These are phyloP conservation scores for Sympetrum striolatum DNA, from an alignment of 2,888 invertebrate species.

Conservation along the genomic window DNA sequence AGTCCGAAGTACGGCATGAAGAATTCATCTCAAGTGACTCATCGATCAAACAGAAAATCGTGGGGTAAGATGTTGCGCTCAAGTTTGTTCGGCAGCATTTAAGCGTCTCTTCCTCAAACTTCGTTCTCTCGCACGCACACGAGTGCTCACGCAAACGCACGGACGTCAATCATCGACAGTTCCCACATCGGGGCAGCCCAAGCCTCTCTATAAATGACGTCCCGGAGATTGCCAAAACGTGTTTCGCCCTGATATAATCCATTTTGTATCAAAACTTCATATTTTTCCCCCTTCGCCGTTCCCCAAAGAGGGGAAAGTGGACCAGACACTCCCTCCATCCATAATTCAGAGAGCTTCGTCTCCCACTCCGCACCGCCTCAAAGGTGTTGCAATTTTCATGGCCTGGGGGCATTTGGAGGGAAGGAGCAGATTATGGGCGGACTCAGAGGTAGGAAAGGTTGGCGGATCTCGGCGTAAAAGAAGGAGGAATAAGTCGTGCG, in stretches of 20 bases:
- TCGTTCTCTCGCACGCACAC: too few species aligned
- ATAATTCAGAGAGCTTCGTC: neutral
- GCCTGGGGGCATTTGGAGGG: neutral
- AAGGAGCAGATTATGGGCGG: neutral
- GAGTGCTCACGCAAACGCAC: too few species aligned
- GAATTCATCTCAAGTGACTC: too few species aligned
- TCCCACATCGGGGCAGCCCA: too few species aligned
- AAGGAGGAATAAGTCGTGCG: neutral
- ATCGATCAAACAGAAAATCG: too few species aligned
- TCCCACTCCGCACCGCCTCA: neutral
- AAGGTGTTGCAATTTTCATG: neutral
- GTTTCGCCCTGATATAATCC: neutral
- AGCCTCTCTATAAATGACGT: neutral
- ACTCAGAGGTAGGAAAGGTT: neutral
- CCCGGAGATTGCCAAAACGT: neutral
- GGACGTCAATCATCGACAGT: too few species aligned
- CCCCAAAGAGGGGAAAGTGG: neutral
- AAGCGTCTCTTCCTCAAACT: too few species aligned
- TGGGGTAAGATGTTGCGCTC: too few species aligned
- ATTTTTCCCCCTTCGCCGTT: neutral
- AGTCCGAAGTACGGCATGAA: too few species aligned
- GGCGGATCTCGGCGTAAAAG: neutral
- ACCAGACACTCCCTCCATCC: neutral
- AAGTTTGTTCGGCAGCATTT: too few species aligned
- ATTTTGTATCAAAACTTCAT: neutral